These are phyloP conservation scores for Lota lota DNA, from an alignment of 2,113 vertebrate species.

Conservation along the genomic window DNA sequence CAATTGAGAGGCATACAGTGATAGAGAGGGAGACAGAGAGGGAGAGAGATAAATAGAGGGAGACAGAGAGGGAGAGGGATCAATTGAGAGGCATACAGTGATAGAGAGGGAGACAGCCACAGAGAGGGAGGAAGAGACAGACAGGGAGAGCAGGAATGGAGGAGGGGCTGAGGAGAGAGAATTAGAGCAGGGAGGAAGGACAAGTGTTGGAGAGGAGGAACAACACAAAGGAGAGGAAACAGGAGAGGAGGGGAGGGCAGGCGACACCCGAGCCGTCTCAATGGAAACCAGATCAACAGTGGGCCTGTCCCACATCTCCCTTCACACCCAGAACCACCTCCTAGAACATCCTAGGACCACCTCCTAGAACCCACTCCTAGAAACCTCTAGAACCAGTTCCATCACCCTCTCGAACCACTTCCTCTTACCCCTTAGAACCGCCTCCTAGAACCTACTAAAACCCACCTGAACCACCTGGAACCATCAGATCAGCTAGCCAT, in stretches of 20 bases:
- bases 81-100: conserved; percentile 4
- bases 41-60: conserved; percentile 39
- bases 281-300: conserved; percentile 72
- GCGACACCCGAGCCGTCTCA: conserved; percentile 69
- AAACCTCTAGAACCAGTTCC: too few relatives aligned
- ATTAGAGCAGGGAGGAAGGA: conserved; percentile 9
- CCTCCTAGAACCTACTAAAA: neutral
- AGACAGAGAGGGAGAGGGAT: conserved; percentile 8
- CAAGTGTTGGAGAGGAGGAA: conserved; percentile 28
- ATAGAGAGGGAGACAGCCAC: neutral
- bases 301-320: conserved; percentile 69
- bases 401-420: too few relatives aligned
- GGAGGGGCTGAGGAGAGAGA: neutral
- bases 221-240: conserved; percentile 65
- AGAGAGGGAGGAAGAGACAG: conserved; percentile 37
- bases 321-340: conserved; percentile 51
- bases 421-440: neutral
- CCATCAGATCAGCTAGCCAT: too few relatives aligned
- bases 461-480: too few relatives aligned
- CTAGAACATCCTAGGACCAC: neutral
- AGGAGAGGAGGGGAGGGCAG: conserved; percentile 65
- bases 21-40: conserved; percentile 16
- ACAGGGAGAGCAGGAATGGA: conserved; percentile 31
- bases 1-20: neutral
- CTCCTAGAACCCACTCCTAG: too few relatives aligned